Conservation (phyloP, 2,888 invertebrate genomes). For the Philaethria dido region DNA sequence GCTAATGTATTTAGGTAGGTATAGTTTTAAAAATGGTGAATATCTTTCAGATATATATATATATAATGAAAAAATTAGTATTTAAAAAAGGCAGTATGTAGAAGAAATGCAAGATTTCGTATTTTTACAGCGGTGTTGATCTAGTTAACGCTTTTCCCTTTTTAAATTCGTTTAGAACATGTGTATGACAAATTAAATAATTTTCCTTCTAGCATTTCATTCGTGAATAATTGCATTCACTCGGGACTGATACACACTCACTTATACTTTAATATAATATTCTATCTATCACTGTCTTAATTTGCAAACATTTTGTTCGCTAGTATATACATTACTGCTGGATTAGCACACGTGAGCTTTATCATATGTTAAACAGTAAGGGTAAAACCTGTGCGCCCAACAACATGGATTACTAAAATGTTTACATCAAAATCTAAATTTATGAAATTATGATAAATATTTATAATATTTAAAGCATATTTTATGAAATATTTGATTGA, state of each 20-base stretch:
- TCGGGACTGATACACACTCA: too few relatives aligned
- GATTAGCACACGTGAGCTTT: background rate
- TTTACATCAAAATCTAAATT: background rate
- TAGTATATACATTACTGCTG: background rate
- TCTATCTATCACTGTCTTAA: background rate
- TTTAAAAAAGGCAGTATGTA: too few relatives aligned
- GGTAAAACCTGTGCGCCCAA: background rate
- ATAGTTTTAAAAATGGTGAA: background rate
- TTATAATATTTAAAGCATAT: background rate
- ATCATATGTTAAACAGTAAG: slow-evolving; percentile 2
- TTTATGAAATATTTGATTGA: too few relatives aligned
- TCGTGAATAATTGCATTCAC: too few relatives aligned
- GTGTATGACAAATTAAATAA: too few relatives aligned
- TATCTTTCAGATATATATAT: too few relatives aligned
- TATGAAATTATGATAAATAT: background rate
- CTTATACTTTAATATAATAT: background rate
- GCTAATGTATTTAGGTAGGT: background rate
- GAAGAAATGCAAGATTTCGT: too few relatives aligned
- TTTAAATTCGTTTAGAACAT: too few relatives aligned
- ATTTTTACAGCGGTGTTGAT: too few relatives aligned
- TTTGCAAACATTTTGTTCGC: background rate
- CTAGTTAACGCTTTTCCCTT: too few relatives aligned
- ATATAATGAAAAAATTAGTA: too few relatives aligned
- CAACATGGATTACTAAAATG: background rate
- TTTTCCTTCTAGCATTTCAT: too few relatives aligned